Base-by-base conservation (phyloP, 2,888 invertebrate genomes). In the Morpho achilles region DNA sequence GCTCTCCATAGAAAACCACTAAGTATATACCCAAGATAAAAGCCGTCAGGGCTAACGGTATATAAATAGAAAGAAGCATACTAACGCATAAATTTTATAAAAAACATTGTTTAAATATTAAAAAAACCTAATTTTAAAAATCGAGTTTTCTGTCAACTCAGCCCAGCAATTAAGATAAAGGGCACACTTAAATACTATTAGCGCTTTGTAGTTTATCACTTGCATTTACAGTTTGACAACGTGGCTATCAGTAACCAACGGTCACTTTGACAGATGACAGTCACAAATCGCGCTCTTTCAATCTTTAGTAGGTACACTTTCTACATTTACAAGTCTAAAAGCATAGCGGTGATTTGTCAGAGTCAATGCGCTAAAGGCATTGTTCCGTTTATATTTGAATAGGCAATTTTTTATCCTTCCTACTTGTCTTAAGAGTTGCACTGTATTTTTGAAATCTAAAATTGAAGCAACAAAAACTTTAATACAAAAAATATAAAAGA, bases 281-380 rank as follows among this genome's bases (percentile, higher is more conserved):
- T 41, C 59, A 57, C 62, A 60, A 60, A 60, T 62, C 41, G 39
- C 10, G 39, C 53, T 53, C 39, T 40, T 45, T 45, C 32, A 53
- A 45, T 39, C 45, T 53, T 45, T 40, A 39, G 45, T 39, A 23
- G 45, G 53, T 44, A 51, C 39, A 52, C 44, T 46, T 22, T 44
- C 40, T 46, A 46, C 53, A 46, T 53, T 53, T 53, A 53, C 40
- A 53, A 46, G 53, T 45, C 45, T 46, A 53, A 53, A 40, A 46
- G 39, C 46, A 45, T 53, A 46, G 53, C 53, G 53, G 53, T 53
- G 53, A 53, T 53, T 53, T 40, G 53, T 46, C 9, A 40, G 53
- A 32, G 45, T 40, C 40, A 46, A n/a, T 23, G 16, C n/a, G n/a
- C 5, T 42, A 22, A 40, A 41, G 8, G 7, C 7, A 8, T 22